A percentile compares a stretch with the other conserved stretches of the same genome.
These are phyloP conservation scores for Ecliptopera silaceata DNA, from an alignment of 2,888 invertebrate genomes.

Conservation along the genomic window DNA sequence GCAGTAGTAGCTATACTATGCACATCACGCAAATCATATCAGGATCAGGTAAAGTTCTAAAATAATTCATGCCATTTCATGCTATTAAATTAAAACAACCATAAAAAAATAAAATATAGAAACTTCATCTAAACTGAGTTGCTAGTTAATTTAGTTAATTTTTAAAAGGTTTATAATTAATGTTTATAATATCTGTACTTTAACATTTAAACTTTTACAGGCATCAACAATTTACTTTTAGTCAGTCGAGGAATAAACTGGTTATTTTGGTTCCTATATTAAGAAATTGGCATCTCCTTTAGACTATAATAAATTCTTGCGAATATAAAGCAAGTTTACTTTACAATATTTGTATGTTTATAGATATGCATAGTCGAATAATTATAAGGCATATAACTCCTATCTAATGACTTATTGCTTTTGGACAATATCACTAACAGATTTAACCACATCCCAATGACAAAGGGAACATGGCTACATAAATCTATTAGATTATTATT, in stretches of 20 bases:
- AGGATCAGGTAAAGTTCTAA: conserved; percentile 14
- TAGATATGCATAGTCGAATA: conserved; percentile 35
- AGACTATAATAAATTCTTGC: conserved; percentile 21
- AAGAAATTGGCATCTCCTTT: conserved; percentile 23
- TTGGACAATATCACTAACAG: conserved; percentile 18
- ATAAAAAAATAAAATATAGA: conserved; percentile 17
- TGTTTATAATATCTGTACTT: conserved; percentile 7
- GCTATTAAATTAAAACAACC: conserved; percentile 12
- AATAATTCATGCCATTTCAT: conserved; percentile 18
- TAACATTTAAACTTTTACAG: conserved; percentile 26
- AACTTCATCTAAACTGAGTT: conserved; percentile 19
- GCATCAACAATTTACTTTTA: conserved; percentile 31
- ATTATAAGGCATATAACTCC: conserved; percentile 25
- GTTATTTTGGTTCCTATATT: conserved; percentile 14
- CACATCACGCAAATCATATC: no score
- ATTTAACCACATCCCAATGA: conserved; percentile 4
- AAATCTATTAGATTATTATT: conserved; percentile 7
- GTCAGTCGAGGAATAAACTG: conserved; percentile 32
- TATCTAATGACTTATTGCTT: conserved; percentile 29
- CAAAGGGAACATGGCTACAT: conserved; percentile 3
- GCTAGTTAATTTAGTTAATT: conserved; percentile 17
- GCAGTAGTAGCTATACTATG: no score
- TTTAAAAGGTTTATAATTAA: conserved; percentile 8
- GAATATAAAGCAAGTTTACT: conserved; percentile 20
- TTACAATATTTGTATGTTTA: conserved; percentile 31